Percentiles rank a stretch among this genome's conserved stretches.
Conservation (phyloP, 2,888 invertebrate species). For the Corbicula japonica region DNA sequence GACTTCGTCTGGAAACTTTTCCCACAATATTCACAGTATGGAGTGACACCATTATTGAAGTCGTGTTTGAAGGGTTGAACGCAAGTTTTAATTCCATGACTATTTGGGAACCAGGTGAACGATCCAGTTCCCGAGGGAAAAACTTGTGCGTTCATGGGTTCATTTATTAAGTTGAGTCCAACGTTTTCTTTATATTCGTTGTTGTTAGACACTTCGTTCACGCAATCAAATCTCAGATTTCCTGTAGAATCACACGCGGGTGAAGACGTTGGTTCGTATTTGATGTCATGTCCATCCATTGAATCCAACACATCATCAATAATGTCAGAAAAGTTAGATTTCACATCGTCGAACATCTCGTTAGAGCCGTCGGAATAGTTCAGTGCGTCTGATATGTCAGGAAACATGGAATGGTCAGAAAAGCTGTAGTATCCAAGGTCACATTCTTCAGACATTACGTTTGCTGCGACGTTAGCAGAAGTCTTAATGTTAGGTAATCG, state of each 20-base stretch:
- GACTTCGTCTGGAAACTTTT: conserved; percentile 46
- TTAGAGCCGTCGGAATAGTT: conserved; percentile 20
- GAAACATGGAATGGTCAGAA: conserved; percentile 28
- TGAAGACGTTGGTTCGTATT: too few relatives aligned
- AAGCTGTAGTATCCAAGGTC: conserved; percentile 62
- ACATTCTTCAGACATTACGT: conserved; percentile 62
- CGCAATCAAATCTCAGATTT: too few relatives aligned
- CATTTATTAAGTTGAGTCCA: too few relatives aligned
- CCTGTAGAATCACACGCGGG: background rate
- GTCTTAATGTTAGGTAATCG: conserved; percentile 51
- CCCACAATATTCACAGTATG: conserved; percentile 31
- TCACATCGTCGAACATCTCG: conserved; percentile 37
- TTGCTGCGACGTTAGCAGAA: conserved; percentile 54
- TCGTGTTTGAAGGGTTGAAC: too few relatives aligned
- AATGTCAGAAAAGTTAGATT: conserved; percentile 48
- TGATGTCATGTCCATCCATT: conserved; percentile 1
- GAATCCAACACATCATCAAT: conserved; percentile 56
- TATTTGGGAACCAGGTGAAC: too few relatives aligned
- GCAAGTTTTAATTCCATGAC: too few relatives aligned
- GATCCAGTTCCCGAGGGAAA: too few relatives aligned
- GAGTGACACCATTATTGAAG: too few relatives aligned
- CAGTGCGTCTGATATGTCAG: conserved; percentile 25
- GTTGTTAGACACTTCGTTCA: too few relatives aligned
- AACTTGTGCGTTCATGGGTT: too few relatives aligned
- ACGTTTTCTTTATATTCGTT: too few relatives aligned